Conservation (phyloP, 2,888 invertebrate species). For the Pherbina coryleti region DNA sequence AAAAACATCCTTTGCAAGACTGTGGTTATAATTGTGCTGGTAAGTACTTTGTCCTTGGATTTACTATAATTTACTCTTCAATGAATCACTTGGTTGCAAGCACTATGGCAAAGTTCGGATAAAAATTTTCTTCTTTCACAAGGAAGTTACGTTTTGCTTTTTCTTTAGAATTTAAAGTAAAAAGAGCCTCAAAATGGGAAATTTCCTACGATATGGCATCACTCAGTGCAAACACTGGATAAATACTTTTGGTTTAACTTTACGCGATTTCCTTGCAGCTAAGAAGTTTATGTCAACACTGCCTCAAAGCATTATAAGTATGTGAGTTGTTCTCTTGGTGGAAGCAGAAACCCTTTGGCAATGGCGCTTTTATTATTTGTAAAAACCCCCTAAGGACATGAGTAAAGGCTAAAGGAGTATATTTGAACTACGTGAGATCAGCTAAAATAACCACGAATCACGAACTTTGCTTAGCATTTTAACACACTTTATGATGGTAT, state of each 20-base stretch:
- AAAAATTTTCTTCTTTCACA: too few relatives aligned
- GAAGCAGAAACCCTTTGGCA: constrained; percentile 56
- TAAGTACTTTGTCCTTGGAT: too few relatives aligned
- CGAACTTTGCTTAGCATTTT: too few relatives aligned
- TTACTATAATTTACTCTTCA: too few relatives aligned
- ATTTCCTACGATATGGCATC: constrained; percentile 22
- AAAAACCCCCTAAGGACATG: constrained; percentile 49
- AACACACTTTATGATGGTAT: too few relatives aligned
- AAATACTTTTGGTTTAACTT: constrained; percentile 65
- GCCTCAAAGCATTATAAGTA: constrained; percentile 35
- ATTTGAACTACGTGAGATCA: not conserved
- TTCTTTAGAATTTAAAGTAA: too few relatives aligned
- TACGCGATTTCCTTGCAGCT: constrained; percentile 52
- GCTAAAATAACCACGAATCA: too few relatives aligned
- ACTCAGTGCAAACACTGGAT: constrained; percentile 42
- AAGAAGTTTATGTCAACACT: constrained; percentile 61
- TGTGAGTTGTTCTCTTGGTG: constrained; percentile 29
- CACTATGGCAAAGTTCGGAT: too few relatives aligned
- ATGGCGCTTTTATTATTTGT: constrained; percentile 39
- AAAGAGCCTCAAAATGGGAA: constrained; percentile 20
- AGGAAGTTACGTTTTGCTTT: too few relatives aligned
- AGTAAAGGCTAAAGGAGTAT: not conserved
- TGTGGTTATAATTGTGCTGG: too few relatives aligned
- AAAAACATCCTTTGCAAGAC: too few relatives aligned
- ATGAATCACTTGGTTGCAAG: too few relatives aligned